phyloP scores from a whole-genome alignment of 2,113 vertebrate genomes.

The Camelus dromedarius region DNA sequence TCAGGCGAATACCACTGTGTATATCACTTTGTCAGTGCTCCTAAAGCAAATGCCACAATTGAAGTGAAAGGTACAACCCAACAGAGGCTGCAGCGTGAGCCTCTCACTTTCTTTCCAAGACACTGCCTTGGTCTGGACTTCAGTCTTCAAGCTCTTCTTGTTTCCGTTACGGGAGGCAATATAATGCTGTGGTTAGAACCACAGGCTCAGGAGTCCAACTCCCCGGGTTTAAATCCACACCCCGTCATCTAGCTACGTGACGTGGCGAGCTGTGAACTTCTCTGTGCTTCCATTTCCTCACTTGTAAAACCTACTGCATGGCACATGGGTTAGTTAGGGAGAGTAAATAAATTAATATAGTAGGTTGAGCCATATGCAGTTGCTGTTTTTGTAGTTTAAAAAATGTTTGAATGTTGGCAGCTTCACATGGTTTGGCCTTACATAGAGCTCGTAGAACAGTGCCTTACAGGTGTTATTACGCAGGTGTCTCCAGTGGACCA shows the following conservation, averaged over 20 bases:
- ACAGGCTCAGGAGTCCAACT: background rate
- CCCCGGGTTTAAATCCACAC: background rate
- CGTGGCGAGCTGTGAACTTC: constrained; percentile 3
- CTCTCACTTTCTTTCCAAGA: background rate
- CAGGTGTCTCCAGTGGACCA: background rate
- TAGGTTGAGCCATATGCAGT: background rate
- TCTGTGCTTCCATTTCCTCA: background rate
- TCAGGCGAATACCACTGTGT: constrained; percentile 98
- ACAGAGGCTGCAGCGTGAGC: constrained; percentile 7
- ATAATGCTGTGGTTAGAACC: background rate
- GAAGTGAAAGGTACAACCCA: constrained; percentile 96
- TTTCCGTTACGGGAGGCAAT: background rate
- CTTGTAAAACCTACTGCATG: constrained; percentile 37
- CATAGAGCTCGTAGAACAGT: background rate
- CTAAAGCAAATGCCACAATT: constrained; percentile 97
- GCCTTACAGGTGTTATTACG: background rate
- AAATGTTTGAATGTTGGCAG: constrained; percentile 42
- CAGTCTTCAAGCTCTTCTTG: background rate
- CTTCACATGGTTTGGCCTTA: constrained; percentile 7
- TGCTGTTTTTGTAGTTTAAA: constrained; percentile 10
- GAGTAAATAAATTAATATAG: background rate
- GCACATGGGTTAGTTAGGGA: background rate
- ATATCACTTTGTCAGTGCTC: constrained; percentile 93
- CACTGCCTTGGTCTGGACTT: background rate
- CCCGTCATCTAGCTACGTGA: background rate